phyloP scores from a whole-genome alignment of 2,113 vertebrate species.

The Uria lomvia region DNA sequence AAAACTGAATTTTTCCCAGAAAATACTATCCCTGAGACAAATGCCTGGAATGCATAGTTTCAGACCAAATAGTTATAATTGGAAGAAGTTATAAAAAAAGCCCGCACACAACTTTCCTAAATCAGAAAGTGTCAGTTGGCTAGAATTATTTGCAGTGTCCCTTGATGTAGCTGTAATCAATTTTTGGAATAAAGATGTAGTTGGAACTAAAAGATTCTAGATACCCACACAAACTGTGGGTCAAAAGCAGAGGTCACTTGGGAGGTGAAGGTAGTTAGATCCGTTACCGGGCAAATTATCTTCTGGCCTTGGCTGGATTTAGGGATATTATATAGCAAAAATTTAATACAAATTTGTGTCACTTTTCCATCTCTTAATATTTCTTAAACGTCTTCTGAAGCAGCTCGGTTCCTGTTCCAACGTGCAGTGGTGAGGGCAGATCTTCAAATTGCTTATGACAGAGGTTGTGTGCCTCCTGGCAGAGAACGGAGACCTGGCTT shows the following conservation, averaged over 20 bases:
- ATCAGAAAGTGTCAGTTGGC: background rate
- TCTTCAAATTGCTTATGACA: constrained; percentile 27
- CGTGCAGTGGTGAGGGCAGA: background rate
- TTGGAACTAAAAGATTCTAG: background rate
- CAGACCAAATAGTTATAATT: background rate
- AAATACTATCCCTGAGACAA: background rate
- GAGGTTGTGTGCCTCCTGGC: constrained; percentile 36
- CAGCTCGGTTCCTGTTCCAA: background rate
- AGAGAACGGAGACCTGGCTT: background rate
- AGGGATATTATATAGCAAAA: background rate
- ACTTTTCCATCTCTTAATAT: background rate
- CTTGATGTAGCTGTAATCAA: background rate
- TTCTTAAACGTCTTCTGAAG: constrained; percentile 17
- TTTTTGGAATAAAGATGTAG: background rate
- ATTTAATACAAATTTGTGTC: background rate
- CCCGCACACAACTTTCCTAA: background rate
- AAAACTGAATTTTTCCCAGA: background rate
- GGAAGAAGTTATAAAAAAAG: background rate
- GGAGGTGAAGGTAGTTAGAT: background rate
- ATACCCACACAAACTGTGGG: background rate
- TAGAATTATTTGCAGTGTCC: background rate
- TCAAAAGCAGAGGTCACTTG: background rate
- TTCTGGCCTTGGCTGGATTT: background rate
- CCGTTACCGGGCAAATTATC: background rate
- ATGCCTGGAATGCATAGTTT: background rate